These are phyloP conservation scores for Clarias pachynema DNA, from an alignment of 2,797 vertebrate genomes.

Conservation along the genomic window DNA sequence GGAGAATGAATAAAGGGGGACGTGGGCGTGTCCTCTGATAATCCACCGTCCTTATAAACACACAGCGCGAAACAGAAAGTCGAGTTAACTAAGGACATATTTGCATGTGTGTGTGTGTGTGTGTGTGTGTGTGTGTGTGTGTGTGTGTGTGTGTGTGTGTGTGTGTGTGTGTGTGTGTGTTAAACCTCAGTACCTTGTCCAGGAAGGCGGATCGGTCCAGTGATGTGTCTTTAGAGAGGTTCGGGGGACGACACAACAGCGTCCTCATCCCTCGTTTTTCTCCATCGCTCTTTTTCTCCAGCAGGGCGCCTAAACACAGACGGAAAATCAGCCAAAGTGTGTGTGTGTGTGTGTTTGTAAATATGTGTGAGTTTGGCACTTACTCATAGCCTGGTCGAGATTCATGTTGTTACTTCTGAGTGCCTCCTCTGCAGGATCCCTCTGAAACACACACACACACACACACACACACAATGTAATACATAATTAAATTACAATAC, in stretches of 20 bases:
- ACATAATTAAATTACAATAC: background rate
- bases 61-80: background rate
- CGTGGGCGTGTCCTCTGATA: slow-evolving; percentile 93
- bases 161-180: background rate
- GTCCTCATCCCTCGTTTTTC: slow-evolving; percentile 96
- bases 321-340: slow-evolving; percentile 17
- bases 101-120: background rate
- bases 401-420: slow-evolving; percentile 99
- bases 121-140: background rate
- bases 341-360: slow-evolving; percentile 19
- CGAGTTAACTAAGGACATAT: background rate
- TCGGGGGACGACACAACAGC: slow-evolving; percentile 88
- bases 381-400: slow-evolving; percentile 99
- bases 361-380: slow-evolving; percentile 63
- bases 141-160: background rate
- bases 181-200: slow-evolving; percentile 83
- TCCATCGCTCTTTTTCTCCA: slow-evolving; percentile 98
- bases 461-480: background rate
- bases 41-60: slow-evolving; percentile 86
- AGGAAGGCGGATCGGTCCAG: slow-evolving; percentile 90
- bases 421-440: slow-evolving; percentile 98
- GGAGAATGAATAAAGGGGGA: slow-evolving; percentile 99
- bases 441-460: slow-evolving; percentile 72
- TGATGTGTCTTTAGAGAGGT: slow-evolving; percentile 92
- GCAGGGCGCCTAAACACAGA: slow-evolving; percentile 83